A percentile compares a stretch with the other conserved stretches of the same genome.
Conservation (phyloP, 2,888 invertebrate genomes). For the Eucera pruinosa region DNA sequence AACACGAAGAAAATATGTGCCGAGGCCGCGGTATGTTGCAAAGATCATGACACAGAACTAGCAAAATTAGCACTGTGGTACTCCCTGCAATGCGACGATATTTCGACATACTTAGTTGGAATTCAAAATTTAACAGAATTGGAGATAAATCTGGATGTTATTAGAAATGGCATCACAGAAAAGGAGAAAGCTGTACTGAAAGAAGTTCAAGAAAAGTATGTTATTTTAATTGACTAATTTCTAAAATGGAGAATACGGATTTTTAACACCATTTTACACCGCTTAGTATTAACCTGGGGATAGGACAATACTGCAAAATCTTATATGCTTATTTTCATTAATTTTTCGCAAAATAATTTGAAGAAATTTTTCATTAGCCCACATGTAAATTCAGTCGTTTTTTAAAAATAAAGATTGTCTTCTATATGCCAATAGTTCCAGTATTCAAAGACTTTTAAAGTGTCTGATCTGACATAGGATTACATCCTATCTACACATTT, state of each 20-base stretch:
- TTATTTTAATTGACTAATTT: conserved; percentile 9
- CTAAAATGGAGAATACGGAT: too few species aligned
- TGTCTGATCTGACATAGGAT: conserved; percentile 68
- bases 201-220: conserved; percentile 88
- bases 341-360: background rate
- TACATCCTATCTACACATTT: conserved; percentile 42
- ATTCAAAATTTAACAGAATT: conserved; percentile 89
- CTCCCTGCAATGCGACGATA: conserved; percentile 86
- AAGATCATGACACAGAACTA: conserved; percentile 88
- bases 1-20: conserved; percentile 87
- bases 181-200: conserved; percentile 88
- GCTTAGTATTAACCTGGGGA: too few species aligned
- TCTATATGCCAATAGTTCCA: conserved; percentile 75
- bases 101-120: conserved; percentile 91
- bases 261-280: too few species aligned
- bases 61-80: conserved; percentile 90
- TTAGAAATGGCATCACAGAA: conserved; percentile 87
- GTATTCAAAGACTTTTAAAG: conserved; percentile 75
- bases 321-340: background rate
- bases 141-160: conserved; percentile 87
- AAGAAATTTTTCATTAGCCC: background rate
- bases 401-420: conserved; percentile 34
- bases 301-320: background rate
- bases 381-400: too few species aligned
- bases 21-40: conserved; percentile 88